Conservation (phyloP, 2,888 invertebrate genomes). For the Aproaerema taeniolella region DNA sequence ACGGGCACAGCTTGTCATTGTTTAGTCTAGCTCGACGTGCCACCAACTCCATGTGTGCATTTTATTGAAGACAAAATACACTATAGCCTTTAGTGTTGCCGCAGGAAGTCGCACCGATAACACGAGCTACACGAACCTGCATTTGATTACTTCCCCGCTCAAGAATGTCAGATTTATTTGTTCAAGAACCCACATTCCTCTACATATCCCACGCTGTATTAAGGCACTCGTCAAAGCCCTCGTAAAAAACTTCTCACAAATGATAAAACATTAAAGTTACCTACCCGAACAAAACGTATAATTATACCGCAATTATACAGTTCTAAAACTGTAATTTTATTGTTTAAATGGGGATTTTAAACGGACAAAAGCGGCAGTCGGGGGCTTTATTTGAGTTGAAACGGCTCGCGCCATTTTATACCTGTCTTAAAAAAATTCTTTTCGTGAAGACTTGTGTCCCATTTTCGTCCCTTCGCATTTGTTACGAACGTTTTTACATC, state of each 20-base stretch:
- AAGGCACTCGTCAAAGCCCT: too few species aligned
- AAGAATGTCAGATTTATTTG: conserved; percentile 17
- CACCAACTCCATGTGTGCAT: conserved; percentile 8
- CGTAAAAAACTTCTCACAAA: too few species aligned
- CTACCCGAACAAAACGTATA: conserved; percentile 17
- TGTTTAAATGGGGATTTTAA: conserved; percentile 21
- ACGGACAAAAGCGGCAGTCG: conserved; percentile 15
- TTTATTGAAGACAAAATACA: conserved; percentile 15
- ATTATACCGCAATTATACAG: conserved; percentile 31
- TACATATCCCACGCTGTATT: neutral
- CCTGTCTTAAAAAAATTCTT: conserved; percentile 42
- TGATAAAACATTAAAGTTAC: conserved; percentile 9
- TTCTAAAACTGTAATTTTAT: conserved; percentile 34
- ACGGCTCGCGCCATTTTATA: conserved; percentile 46
- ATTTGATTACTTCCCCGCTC: conserved; percentile 4
- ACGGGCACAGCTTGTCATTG: conserved; percentile 26
- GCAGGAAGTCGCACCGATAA: conserved; percentile 18
- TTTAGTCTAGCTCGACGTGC: conserved; percentile 30
- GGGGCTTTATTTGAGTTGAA: conserved; percentile 1
- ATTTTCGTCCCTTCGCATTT: conserved; percentile 50
- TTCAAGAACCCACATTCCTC: conserved; percentile 5
- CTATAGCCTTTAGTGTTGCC: neutral
- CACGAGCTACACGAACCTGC: conserved; percentile 1
- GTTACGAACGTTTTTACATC: conserved; percentile 42
- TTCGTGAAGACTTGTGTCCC: conserved; percentile 42